Base-by-base conservation (phyloP, 1,140 invertebrate genomes). In the Cotesia typhae region DNA sequence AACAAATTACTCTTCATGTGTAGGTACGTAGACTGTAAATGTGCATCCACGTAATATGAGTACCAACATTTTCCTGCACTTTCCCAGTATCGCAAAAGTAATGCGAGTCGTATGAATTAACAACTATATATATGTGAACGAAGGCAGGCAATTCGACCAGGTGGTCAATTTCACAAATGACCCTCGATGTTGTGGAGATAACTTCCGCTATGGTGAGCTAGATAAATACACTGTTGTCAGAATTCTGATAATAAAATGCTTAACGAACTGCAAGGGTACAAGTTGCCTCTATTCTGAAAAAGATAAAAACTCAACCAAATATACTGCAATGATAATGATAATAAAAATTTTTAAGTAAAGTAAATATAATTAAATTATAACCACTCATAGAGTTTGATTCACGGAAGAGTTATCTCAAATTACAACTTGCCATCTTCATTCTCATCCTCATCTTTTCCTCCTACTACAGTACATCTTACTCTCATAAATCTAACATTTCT, bases 161-260 rank as follows among this genome's bases (percentile, higher is more conserved):
- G 37, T 70, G 47, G 60, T 57, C 67, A 73, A 73, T 73, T 64
- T 70, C 10, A 36, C 64, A 64, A 73, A 73, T 73, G 52, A 73
- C 20, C 57, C 36, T 51, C 51, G 64, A 66, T 52, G 64, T 51
- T 51, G 64, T 66, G 12, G 64, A 66, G 35, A 63, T 52, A 66
- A 66, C 64, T 66, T 51, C 35, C 35, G n/a, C 52, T 17, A 68
- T 65, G 41, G 4, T 28, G 36, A 63, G 38, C 37, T 63, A 51
- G 52, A 69, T 64, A 66, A 66, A 66, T 51, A 52, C 36, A 66
- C 35, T 47, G 7, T 52, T 66, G 37, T 66, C 47, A 66, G 36
- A 52, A 66, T 66, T 17, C 51, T 36, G 51, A n/a, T 53, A 17
- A 37, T 63, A 64, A 64, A 66, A 51, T 66, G 64, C 1, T 47